Evolutionary conservation across 2,113 vertebrate genomes (phyloP).

Genomic region (Onychostoma macrolepis): DNA sequence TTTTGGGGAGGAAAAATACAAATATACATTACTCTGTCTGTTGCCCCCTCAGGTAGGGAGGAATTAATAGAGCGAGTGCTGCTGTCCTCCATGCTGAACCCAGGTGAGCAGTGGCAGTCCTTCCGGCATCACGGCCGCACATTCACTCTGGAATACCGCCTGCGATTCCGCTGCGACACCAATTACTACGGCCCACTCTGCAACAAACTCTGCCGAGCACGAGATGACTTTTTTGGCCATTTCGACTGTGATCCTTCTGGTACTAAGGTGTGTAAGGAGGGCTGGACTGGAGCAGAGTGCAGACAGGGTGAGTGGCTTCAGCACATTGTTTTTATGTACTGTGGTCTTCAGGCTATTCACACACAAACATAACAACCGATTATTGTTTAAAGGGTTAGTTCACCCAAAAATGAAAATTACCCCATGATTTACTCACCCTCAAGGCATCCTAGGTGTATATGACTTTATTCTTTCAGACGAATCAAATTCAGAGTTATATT

Average conservation of each 20-base stretch:
- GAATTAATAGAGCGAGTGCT: slow-evolving; percentile 78
- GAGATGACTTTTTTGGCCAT: slow-evolving; percentile 80
- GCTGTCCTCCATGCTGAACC: slow-evolving; percentile 81
- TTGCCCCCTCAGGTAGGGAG: slow-evolving; percentile 68
- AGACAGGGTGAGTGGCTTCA: slow-evolving; percentile 64
- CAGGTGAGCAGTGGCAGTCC: slow-evolving; percentile 78
- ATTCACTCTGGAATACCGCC: slow-evolving; percentile 79
- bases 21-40: background rate
- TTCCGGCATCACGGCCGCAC: slow-evolving; percentile 75
- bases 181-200: slow-evolving; percentile 81
- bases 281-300: slow-evolving; percentile 75
- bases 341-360: background rate
- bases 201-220: slow-evolving; percentile 77
- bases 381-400: background rate
- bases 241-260: slow-evolving; percentile 80
- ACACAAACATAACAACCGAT: background rate
- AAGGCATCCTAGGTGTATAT: too few species aligned
- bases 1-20: too few species aligned
- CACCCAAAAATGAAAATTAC: too few species aligned
- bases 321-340: background rate
- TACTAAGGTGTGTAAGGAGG: slow-evolving; percentile 83
- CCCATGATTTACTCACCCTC: too few species aligned
- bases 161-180: slow-evolving; percentile 78
- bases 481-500: too few species aligned
- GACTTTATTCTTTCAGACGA: too few species aligned